These are phyloP conservation scores for Tenthredo amoena DNA, from an alignment of 2,888 invertebrate genomes.

Conservation along the genomic window DNA sequence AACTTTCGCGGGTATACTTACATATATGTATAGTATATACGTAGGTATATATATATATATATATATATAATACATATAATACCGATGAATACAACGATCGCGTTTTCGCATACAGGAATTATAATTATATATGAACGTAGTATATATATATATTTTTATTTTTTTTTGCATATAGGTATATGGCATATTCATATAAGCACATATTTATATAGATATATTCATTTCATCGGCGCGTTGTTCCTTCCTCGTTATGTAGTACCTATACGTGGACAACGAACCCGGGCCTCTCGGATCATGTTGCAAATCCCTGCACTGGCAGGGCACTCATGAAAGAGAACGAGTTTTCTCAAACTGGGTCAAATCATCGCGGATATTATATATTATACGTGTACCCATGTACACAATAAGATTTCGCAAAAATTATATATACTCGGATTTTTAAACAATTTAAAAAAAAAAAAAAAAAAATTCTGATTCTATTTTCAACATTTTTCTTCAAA, in stretches of 20 bases:
- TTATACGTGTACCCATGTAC: not conserved
- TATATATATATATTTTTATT: not conserved
- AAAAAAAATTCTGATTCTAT: too few species aligned
- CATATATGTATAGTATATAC: not conserved
- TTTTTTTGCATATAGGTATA: not conserved
- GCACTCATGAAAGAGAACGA: conserved; percentile 46
- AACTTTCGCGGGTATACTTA: conserved; percentile 16
- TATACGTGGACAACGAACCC: not conserved
- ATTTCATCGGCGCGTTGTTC: conserved; percentile 6
- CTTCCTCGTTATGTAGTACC: not conserved
- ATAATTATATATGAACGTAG: not conserved
- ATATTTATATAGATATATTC: not conserved
- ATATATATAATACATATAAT: not conserved
- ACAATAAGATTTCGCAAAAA: not conserved
- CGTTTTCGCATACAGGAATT: conserved; percentile 4
- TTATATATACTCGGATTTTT: not conserved
- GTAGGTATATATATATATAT: not conserved
- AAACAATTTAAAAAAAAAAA: not conserved
- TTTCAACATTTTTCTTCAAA: too few species aligned
- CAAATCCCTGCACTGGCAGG: conserved; percentile 32
- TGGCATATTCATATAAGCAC: not conserved
- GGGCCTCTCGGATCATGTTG: conserved; percentile 16
- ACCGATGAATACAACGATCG: not conserved
- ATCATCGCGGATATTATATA: not conserved
- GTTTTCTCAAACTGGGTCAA: conserved; percentile 49